A percentile compares a stretch with the other conserved stretches of the same genome.
Evolutionary conservation across 2,888 invertebrate genomes (phyloP).

Genomic region (Cordylochernes scorpioides): DNA sequence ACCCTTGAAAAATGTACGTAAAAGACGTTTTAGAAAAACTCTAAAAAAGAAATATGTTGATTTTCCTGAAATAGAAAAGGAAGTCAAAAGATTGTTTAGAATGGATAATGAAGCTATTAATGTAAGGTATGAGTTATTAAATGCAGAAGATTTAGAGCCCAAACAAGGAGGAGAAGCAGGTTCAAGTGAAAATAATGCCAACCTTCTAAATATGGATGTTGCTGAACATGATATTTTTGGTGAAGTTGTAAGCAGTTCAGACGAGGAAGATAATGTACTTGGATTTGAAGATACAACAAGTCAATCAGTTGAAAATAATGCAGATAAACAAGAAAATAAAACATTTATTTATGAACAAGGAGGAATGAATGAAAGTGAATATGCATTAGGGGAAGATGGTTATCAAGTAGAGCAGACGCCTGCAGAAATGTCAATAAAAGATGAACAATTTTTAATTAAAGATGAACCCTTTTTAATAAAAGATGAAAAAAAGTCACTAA

Average conservation of each 20-base stretch:
- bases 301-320: slow-evolving; percentile 32
- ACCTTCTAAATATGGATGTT: slow-evolving; percentile 17
- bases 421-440: slow-evolving; percentile 7
- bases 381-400: slow-evolving; percentile 5
- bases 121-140: slow-evolving; percentile 63
- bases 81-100: slow-evolving; percentile 67
- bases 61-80: slow-evolving; percentile 91
- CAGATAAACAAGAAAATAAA: slow-evolving; percentile 2
- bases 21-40: slow-evolving; percentile 71
- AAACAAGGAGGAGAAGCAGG: slow-evolving; percentile 18
- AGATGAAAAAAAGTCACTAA: slow-evolving; percentile 17
- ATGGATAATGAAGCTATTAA: slow-evolving; percentile 69
- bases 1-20: slow-evolving; percentile 77
- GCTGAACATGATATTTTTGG: slow-evolving; percentile 70
- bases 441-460: slow-evolving; percentile 6
- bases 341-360: slow-evolving; percentile 6
- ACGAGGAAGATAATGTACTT: slow-evolving; percentile 45
- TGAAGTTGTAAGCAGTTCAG: slow-evolving; percentile 63
- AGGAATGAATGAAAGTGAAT: slow-evolving; percentile 5
- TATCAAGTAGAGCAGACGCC: slow-evolving; percentile 9
- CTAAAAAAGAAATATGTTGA: slow-evolving; percentile 87
- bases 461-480: slow-evolving; percentile 8
- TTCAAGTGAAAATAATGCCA: slow-evolving; percentile 4
- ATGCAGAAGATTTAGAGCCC: slow-evolving; percentile 40
- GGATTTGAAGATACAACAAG: slow-evolving; percentile 42